Evolutionary conservation across 2,113 vertebrate genomes (phyloP).

Genomic region (Colius striatus): DNA sequence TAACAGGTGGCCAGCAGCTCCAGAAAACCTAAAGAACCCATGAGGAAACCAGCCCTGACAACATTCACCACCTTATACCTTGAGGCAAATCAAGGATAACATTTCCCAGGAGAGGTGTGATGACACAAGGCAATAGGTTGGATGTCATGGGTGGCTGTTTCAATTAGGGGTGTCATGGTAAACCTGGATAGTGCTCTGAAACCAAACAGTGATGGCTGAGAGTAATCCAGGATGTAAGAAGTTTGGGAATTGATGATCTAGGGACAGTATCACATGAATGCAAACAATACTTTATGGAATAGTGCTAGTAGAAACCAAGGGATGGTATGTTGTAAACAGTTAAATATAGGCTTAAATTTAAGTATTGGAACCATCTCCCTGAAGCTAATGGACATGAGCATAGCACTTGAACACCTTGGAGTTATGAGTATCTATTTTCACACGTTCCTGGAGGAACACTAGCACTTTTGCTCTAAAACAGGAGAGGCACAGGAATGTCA

Average conservation of each 20-base stretch:
- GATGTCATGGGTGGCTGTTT: neutral
- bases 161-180: neutral
- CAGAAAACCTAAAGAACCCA: neutral
- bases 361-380: neutral
- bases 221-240: neutral
- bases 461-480: neutral
- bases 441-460: neutral
- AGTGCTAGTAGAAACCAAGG: neutral
- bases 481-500: neutral
- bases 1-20: neutral
- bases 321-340: neutral
- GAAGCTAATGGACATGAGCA: neutral
- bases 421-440: neutral
- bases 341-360: neutral
- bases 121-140: neutral
- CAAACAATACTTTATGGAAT: neutral
- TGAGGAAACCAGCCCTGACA: neutral
- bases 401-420: neutral
- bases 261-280: fast-evolving
- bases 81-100: neutral
- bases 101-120: neutral
- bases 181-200: neutral
- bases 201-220: neutral
- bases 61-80: neutral
- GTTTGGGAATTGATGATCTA: neutral